Base-by-base conservation (phyloP, 2,113 vertebrate genomes). In the Cettia cetti region DNA sequence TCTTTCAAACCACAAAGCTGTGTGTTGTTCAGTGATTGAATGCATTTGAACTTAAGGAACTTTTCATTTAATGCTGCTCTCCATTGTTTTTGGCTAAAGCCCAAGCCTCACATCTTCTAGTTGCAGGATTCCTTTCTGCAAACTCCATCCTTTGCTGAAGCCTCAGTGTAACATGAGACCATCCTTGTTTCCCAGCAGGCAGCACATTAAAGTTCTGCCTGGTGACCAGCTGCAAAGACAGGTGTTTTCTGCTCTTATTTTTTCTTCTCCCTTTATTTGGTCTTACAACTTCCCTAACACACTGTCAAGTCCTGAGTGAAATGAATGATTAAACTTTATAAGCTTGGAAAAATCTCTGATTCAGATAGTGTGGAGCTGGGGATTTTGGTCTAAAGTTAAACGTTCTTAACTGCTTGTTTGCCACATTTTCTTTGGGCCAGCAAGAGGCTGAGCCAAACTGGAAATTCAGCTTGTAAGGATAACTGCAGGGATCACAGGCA, bases 101-200 rank as follows among this genome's bases (percentile, higher is more conserved):
- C 97, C 98, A 98, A 98, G 95, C 95, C 96, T 98, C 94, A 98
- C 98, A 98, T 98, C 97, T 98, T 96, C 86, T 92, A 69, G 90
- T 94, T 96, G 70, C 54, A 97, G 97, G 96, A 98, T 98, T 98
- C 97, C 95, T 97, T 98, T 98, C 97, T 97, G 90, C 90, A 94
- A 97, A 96, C 96, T 95, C 94, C 95, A 83, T 93, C 65, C 91
- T 92, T 87, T 95, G 90, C 95, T 88, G 83, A 98, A 97, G 95
- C 96, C 96, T 94, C 85, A 4, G 72, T 72, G 98, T 97, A 98
- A 98, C 45, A 5, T 26, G 96, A 98, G 96, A 95, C 71, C 50
- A 84, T 84, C 68, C 61, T 86, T 9, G 54, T 90, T 98, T 97
- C 96, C 96, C 96, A 95, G 96, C 94, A 98, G 98, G 96, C 97